These are phyloP conservation scores for Labeo catla DNA, from an alignment of 2,113 vertebrate genomes.

Conservation along the genomic window DNA sequence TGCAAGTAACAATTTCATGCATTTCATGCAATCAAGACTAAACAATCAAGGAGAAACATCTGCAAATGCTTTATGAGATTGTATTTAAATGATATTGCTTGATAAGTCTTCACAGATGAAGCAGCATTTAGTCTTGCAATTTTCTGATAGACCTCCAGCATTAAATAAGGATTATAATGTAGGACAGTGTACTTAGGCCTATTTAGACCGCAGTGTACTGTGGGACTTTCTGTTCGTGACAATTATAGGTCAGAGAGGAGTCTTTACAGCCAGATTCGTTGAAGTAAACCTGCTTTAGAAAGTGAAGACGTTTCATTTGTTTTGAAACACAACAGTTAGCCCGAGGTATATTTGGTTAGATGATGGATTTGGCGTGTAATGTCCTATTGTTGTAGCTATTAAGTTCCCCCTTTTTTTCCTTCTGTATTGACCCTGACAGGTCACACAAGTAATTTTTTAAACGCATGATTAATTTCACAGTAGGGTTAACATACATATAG, in stretches of 20 bases:
- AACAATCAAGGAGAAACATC: constrained; percentile 26
- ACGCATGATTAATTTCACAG: constrained; percentile 82
- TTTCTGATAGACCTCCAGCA: constrained; percentile 61
- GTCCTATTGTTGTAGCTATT: constrained; percentile 75
- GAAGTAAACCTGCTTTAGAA: not conserved
- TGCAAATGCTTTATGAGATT: constrained; percentile 32
- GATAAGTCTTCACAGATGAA: constrained; percentile 59
- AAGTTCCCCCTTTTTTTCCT: constrained; percentile 68
- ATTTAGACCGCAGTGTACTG: not conserved
- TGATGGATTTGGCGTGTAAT: constrained; percentile 79
- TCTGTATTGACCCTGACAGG: constrained; percentile 67
- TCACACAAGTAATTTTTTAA: constrained; percentile 77
- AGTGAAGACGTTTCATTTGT: constrained; percentile 38
- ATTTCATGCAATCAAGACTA: constrained; percentile 6
- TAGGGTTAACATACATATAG: constrained; percentile 63
- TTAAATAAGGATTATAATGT: constrained; percentile 71
- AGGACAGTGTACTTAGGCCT: constrained; percentile 32
- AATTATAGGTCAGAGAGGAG: constrained; percentile 17
- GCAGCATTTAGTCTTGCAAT: constrained; percentile 49
- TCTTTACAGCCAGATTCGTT: not conserved
- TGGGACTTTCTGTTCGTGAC: constrained; percentile 21
- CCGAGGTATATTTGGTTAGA: constrained; percentile 74
- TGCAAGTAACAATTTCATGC: not conserved
- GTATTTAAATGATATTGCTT: constrained; percentile 66
- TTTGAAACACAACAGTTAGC: constrained; percentile 70